Conservation (phyloP, 2,113 vertebrate species). For the Mugil cephalus region DNA sequence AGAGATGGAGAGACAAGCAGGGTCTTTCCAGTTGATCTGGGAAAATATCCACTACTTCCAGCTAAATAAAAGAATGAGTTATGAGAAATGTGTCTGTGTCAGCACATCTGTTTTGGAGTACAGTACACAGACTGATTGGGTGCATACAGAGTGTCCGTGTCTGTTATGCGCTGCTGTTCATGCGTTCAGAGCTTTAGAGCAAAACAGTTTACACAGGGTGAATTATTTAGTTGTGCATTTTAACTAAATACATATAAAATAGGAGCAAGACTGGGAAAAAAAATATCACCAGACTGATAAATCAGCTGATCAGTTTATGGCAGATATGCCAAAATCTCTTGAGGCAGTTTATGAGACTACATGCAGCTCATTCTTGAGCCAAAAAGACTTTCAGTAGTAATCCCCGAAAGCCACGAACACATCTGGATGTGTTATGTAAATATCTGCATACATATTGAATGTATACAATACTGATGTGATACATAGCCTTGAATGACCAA, state of each 20-base stretch:
- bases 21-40: background rate
- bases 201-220: background rate
- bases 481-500: too few species aligned
- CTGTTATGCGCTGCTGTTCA: background rate
- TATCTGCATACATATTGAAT: too few species aligned
- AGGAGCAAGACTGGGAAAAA: background rate
- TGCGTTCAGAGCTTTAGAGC: background rate
- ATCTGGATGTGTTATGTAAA: background rate
- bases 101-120: background rate
- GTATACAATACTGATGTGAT: too few species aligned
- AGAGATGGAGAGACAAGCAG: background rate
- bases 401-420: background rate
- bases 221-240: background rate
- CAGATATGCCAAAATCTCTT: background rate
- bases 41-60: conserved; percentile 5
- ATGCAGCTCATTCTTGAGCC: background rate
- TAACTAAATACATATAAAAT: background rate
- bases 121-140: too few species aligned
- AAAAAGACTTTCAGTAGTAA: background rate
- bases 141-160: too few species aligned
- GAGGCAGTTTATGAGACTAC: background rate
- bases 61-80: conserved; percentile 30
- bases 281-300: background rate
- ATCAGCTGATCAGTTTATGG: background rate
- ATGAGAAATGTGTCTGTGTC: background rate